Percentiles rank a stretch among this genome's conserved stretches.
phyloP scores from a whole-genome alignment of 2,113 vertebrate genomes.

The Pseudonaja textilis region DNA sequence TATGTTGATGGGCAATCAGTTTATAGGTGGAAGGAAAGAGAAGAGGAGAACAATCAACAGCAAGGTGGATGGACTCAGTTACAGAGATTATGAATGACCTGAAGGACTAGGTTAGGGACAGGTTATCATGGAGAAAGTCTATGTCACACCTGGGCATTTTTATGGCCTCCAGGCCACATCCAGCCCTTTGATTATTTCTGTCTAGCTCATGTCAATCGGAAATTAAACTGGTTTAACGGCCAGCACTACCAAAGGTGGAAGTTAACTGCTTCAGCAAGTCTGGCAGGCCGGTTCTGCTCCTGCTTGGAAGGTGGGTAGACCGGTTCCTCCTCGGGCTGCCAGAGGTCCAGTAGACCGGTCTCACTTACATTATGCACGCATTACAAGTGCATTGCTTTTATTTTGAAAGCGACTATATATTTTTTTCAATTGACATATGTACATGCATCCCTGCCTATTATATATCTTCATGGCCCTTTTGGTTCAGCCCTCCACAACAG shows the following conservation, averaged over 20 bases:
- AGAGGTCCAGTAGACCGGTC: not conserved
- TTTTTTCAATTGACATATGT: not conserved
- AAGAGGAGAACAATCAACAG: not conserved
- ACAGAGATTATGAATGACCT: not conserved
- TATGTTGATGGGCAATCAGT: not conserved
- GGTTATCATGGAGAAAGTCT: not conserved
- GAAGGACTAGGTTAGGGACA: not conserved
- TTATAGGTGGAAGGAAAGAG: not conserved
- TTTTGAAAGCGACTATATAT: not conserved
- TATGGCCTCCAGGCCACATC: not conserved
- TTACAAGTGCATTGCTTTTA: not conserved
- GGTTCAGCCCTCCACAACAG: not conserved
- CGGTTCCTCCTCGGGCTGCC: rapidly evolving
- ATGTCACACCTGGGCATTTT: not conserved
- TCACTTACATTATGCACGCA: not conserved
- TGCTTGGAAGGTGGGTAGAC: not conserved
- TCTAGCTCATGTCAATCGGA: not conserved
- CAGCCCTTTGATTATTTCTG: not conserved
- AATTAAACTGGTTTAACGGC: not conserved
- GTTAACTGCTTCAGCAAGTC: not conserved
- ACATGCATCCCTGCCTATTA: not conserved
- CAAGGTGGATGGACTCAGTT: not conserved
- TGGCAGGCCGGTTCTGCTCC: not conserved
- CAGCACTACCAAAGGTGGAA: not conserved
- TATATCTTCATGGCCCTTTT: not conserved